Evolutionary conservation across 2,113 vertebrate species (phyloP).

Genomic region (Jaculus jaculus): DNA sequence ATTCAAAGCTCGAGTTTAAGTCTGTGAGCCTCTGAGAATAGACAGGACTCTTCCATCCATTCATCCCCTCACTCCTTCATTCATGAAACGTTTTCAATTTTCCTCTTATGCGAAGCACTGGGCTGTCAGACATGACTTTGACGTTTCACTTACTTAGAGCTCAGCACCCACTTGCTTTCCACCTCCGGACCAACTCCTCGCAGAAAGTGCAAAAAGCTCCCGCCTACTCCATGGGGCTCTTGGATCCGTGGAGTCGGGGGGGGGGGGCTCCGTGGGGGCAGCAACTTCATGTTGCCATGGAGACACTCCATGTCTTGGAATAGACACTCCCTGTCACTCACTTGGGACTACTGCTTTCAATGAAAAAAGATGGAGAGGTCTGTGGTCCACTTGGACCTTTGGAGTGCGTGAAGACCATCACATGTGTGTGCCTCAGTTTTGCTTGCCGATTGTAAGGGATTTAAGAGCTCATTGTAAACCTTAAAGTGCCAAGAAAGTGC

Average conservation of each 20-base stretch:
- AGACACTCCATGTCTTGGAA: neutral
- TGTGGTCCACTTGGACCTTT: neutral
- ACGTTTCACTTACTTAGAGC: constrained; percentile 36
- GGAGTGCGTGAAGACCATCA: neutral
- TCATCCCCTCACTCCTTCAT: neutral
- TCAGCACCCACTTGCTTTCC: constrained; percentile 29
- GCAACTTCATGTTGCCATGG: neutral
- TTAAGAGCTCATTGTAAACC: neutral
- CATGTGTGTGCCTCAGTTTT: neutral
- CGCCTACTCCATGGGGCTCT: neutral
- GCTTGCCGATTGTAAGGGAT: neutral
- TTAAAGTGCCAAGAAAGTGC: neutral
- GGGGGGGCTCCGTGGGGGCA: neutral
- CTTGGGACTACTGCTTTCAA: neutral
- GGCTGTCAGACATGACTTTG: constrained; percentile 51
- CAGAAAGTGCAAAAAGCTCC: constrained; percentile 47
- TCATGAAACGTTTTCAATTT: neutral
- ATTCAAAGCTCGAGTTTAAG: neutral
- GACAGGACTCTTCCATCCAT: neutral
- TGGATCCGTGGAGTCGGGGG: neutral
- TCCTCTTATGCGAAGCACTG: neutral
- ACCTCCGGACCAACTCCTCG: constrained; percentile 19
- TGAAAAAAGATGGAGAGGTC: neutral
- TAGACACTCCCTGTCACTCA: neutral
- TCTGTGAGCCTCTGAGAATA: neutral